Evolutionary conservation across 2,888 invertebrate genomes (phyloP).

Genomic region (Macrophya annulata): DNA sequence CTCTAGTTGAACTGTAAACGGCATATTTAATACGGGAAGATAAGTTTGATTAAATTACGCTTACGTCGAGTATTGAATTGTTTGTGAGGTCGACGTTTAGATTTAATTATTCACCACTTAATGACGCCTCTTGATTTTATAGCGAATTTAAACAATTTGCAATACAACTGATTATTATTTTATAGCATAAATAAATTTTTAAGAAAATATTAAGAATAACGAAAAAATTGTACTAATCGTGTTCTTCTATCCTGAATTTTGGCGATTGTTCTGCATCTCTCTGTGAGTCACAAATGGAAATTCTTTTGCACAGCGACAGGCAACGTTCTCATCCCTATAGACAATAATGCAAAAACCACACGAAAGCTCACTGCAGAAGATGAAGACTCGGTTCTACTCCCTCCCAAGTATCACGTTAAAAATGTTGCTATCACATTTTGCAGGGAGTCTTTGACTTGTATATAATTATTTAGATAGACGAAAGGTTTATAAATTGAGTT

Average conservation of each 20-base stretch:
- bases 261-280: no score
- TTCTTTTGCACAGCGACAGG: no score
- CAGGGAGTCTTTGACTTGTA: not conserved
- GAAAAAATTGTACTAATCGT: no score
- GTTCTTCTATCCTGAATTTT: no score
- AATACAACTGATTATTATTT: no score
- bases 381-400: not conserved
- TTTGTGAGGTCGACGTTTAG: not conserved
- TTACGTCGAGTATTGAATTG: not conserved
- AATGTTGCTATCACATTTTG: not conserved
- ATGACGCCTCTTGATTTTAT: not conserved
- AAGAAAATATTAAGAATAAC: no score
- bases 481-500: not conserved
- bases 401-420: not conserved
- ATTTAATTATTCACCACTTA: not conserved
- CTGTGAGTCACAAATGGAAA: no score
- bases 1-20: not conserved
- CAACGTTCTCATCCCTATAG: no score
- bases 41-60: constrained; percentile 8
- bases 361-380: no score
- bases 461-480: not conserved
- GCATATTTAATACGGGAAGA: not conserved
- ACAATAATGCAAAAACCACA: no score
- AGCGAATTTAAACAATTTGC: not conserved
- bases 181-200: no score